Evolutionary conservation across 37 sponge, comb jelly and placozoan genomes (phyloP).

Genomic region (Cladorhizidae sp.): DNA sequence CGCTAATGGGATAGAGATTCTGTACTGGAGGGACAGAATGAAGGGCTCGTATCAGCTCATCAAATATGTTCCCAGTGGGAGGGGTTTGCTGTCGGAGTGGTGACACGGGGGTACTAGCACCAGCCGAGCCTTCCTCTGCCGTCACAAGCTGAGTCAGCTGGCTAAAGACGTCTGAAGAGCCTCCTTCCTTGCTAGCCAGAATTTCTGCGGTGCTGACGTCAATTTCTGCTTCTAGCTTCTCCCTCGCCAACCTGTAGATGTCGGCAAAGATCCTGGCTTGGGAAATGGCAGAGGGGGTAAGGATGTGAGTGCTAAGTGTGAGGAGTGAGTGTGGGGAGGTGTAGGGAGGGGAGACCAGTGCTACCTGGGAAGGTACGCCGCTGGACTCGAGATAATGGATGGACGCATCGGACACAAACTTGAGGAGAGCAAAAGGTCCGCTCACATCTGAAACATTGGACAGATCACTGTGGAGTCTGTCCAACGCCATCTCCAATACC

Average conservation of each 20-base stretch:
- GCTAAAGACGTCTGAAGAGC: background rate
- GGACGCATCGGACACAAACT: background rate
- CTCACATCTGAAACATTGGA: background rate
- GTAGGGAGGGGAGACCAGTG: slow-evolving; percentile 28
- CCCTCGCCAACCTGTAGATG: slow-evolving; percentile 19
- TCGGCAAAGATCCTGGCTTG: slow-evolving; percentile 13
- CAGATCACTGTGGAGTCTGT: slow-evolving; percentile 16
- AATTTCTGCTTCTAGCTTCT: slow-evolving; percentile 2
- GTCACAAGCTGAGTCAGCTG: background rate
- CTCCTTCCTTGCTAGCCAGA: background rate
- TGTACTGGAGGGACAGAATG: background rate
- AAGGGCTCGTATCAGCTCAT: slow-evolving; percentile 28
- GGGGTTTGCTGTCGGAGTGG: background rate
- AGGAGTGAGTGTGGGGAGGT: slow-evolving; percentile 61
- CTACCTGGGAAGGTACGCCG: slow-evolving; percentile 22
- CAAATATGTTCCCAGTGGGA: slow-evolving; percentile 9
- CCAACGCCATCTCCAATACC: slow-evolving; percentile 50
- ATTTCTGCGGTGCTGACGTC: background rate
- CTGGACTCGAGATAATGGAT: background rate
- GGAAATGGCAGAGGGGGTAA: background rate
- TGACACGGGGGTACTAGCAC: background rate
- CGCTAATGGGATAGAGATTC: background rate
- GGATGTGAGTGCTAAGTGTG: slow-evolving; percentile 13
- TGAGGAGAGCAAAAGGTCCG: background rate
- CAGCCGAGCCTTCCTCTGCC: background rate